These are phyloP conservation scores for Caenorhabditis wallacei DNA, from an alignment of 2,888 invertebrate species.

Conservation along the genomic window DNA sequence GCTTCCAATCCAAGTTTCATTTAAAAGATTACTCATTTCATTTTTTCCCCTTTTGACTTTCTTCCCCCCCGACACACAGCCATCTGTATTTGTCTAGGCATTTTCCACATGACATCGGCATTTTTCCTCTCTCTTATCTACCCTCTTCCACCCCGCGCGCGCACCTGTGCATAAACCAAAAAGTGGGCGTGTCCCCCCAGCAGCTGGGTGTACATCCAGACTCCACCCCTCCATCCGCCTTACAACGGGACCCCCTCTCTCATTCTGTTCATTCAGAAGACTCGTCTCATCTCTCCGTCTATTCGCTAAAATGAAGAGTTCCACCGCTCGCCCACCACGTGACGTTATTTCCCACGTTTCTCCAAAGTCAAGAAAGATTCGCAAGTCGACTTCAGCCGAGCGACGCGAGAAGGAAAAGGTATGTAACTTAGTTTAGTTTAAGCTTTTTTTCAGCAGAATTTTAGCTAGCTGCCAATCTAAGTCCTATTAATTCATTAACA, in stretches of 20 bases:
- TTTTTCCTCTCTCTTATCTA: slow-evolving; percentile 3
- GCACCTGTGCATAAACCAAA: slow-evolving; percentile 58
- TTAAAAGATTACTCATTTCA: too few species aligned
- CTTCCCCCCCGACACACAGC: slow-evolving; percentile 46
- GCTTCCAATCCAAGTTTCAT: too few species aligned
- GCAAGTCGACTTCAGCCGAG: slow-evolving; percentile 69
- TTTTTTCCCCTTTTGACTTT: too few species aligned
- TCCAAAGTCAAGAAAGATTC: slow-evolving; percentile 65
- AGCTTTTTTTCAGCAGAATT: too few species aligned
- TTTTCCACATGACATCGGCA: slow-evolving; percentile 79
- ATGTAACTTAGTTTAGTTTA: slow-evolving; percentile 6
- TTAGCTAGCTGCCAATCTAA: too few species aligned
- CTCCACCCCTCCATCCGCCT: too few species aligned
- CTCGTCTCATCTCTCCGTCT: background rate
- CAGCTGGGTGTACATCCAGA: slow-evolving; percentile 46
- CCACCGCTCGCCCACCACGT: slow-evolving; percentile 37
- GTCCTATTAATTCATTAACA: too few species aligned
- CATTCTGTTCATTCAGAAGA: background rate
- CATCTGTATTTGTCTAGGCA: slow-evolving; percentile 82
- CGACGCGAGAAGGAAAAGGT: slow-evolving; percentile 72
- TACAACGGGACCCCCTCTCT: too few species aligned
- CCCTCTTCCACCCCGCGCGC: slow-evolving; percentile 34
- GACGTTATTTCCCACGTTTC: slow-evolving; percentile 60
- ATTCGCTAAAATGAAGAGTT: slow-evolving; percentile 38
- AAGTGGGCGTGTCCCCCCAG: slow-evolving; percentile 43